A percentile compares a stretch with the other conserved stretches of the same genome.
These are phyloP conservation scores for Labia minor DNA, from an alignment of 2,888 invertebrate genomes.

Conservation along the genomic window DNA sequence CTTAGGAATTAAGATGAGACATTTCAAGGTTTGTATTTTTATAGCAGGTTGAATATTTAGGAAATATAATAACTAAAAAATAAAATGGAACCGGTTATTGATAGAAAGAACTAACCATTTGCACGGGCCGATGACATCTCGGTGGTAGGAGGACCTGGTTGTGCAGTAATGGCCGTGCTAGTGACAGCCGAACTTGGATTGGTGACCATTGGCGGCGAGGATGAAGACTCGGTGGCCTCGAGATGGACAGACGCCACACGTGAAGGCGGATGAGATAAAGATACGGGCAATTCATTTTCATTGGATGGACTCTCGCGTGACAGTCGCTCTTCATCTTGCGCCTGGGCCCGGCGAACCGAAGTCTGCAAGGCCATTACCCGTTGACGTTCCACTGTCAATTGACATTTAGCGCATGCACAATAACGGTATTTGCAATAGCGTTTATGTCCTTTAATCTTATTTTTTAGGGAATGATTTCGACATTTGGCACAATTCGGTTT, in stretches of 20 bases:
- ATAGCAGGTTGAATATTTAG: no score
- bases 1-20: no score
- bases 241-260: not conserved
- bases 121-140: no score
- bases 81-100: no score
- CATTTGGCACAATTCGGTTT: conserved; percentile 89
- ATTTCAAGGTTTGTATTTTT: no score
- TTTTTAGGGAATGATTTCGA: conserved; percentile 80
- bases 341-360: conserved; percentile 69
- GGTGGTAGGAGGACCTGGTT: no score
- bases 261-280: not conserved
- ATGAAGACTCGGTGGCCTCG: no score
- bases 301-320: not conserved
- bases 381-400: conserved; percentile 75
- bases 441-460: conserved; percentile 83
- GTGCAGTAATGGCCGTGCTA: no score
- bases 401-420: conserved; percentile 79
- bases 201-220: no score
- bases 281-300: not conserved
- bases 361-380: conserved; percentile 83
- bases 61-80: no score
- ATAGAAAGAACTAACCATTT: no score
- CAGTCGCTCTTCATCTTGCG: conserved; percentile 57
- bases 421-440: conserved; percentile 76
- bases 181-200: no score